phyloP scores from a whole-genome alignment of 92 coral and sea anemone species.

The Plumapathes pennacea region DNA sequence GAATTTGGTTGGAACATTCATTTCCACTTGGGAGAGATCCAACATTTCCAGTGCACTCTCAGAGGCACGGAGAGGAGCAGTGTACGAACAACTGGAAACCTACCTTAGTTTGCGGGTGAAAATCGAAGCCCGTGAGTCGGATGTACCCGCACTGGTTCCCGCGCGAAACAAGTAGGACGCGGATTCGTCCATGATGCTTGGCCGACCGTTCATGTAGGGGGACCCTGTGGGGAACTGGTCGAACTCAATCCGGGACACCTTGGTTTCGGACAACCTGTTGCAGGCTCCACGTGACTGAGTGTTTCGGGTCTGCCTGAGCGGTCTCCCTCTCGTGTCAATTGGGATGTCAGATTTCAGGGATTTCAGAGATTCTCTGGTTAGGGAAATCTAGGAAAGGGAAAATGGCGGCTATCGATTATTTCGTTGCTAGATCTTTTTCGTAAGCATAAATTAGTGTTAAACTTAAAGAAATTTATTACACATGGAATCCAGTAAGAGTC shows the following conservation, averaged over 20 bases:
- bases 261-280: slow-evolving; percentile 56
- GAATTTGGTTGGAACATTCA: too few species aligned
- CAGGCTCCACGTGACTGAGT: slow-evolving; percentile 46
- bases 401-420: neutral
- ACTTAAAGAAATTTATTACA: too few species aligned
- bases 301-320: slow-evolving; percentile 66
- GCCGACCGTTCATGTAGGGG: slow-evolving; percentile 59
- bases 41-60: too few species aligned
- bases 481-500: too few species aligned
- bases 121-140: slow-evolving; percentile 40
- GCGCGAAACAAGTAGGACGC: slow-evolving; percentile 58
- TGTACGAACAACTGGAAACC: too few species aligned
- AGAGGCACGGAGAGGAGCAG: too few species aligned
- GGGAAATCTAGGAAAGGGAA: slow-evolving; percentile 47
- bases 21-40: too few species aligned
- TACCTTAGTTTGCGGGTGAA: slow-evolving; percentile 54
- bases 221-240: slow-evolving; percentile 42
- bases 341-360: slow-evolving; percentile 56
- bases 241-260: slow-evolving; percentile 56
- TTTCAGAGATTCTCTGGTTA: slow-evolving; percentile 74
- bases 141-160: slow-evolving; percentile 25
- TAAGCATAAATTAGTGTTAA: too few species aligned
- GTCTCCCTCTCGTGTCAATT: slow-evolving; percentile 79
- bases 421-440: neutral
- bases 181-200: slow-evolving; percentile 65